Base-by-base conservation (phyloP, 2,797 vertebrate genomes). In the Dryobates pubescens region DNA sequence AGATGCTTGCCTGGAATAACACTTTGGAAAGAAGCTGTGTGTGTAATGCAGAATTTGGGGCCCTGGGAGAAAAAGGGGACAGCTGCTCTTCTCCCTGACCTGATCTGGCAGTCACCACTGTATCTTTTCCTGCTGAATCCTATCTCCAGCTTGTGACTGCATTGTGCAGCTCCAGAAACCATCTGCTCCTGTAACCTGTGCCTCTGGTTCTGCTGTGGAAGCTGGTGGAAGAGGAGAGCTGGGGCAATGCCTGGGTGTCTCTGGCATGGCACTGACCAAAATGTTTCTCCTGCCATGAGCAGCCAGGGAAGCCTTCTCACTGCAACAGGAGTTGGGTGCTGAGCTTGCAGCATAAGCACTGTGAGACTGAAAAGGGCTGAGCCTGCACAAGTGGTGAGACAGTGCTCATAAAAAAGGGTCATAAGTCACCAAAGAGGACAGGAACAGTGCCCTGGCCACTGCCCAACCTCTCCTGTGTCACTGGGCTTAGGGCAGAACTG, bases 271-370 rank as follows among this genome's bases (percentile, higher is more conserved):
- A 22, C 23, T 10, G 45, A 56, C 32, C 34, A 29, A 86, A 89
- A 23, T 5, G 22, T 38, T 63, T 61, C n/a, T 7, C 30, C 24
- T n/a, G 47, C 38, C 58, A 2, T 0, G 1, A 3, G 64, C 74
- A 54, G 41, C 34, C 2, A 3, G 30, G 36, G 49, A 43, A 63
- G 22, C 32, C 59, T 23, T 29, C 20, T 23, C 22, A 61, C 56
- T 17, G 43, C 45, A 49, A 12, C 17, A 38, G 45, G 27, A 6
- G 15, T 3, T 1, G 2, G 34, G 38, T 1, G 1, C 53, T 16
- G 17, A 29, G 58, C 43, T 32, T 12, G 51, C 61, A 59, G 49
- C 2, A 3, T 26, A 45, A 45, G 36, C 6, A 3, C 0, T 9
- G 41, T 14, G 57, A 43, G 19, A 18, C 45, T 1, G 0, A 7